Conservation (phyloP, 2,797 vertebrate genomes). For the Lemur catta region DNA sequence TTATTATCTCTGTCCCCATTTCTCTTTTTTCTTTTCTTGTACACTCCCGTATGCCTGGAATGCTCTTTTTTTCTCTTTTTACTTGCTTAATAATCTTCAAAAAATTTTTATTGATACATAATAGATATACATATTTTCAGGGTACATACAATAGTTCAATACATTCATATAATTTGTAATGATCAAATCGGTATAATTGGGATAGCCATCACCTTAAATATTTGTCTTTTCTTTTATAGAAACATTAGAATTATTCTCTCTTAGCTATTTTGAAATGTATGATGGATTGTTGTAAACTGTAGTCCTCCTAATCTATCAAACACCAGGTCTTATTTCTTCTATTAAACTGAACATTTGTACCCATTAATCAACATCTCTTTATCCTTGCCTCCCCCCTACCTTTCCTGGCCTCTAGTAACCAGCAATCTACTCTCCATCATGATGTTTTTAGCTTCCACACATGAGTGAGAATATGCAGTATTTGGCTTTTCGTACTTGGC, state of each 20-base stretch:
- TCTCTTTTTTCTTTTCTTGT: not conserved
- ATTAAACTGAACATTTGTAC: not conserved
- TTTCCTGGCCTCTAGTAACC: not conserved
- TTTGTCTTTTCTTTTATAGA: not conserved
- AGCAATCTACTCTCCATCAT: not conserved
- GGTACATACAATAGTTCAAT: not conserved
- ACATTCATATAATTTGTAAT: not conserved
- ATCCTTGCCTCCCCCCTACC: not conserved
- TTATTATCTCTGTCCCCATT: not conserved
- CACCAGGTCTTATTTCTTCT: not conserved
- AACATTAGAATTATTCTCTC: not conserved
- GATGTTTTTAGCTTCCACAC: not conserved
- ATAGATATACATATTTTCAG: not conserved
- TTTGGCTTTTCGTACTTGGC: not conserved
- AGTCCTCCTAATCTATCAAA: not conserved
- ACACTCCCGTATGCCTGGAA: fast-evolving
- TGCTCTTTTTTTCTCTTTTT: not conserved
- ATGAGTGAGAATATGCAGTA: not conserved
- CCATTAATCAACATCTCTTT: not conserved
- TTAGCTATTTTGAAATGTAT: not conserved
- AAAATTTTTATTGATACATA: not conserved
- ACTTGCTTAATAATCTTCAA: not conserved
- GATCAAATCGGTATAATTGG: not conserved
- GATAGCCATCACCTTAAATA: not conserved
- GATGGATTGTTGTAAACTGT: not conserved